Evolutionary conservation across 2,888 invertebrate species (phyloP), one percentile per base, ranked within the genome.

Genomic region (Cyclophora punctaria): DNA sequence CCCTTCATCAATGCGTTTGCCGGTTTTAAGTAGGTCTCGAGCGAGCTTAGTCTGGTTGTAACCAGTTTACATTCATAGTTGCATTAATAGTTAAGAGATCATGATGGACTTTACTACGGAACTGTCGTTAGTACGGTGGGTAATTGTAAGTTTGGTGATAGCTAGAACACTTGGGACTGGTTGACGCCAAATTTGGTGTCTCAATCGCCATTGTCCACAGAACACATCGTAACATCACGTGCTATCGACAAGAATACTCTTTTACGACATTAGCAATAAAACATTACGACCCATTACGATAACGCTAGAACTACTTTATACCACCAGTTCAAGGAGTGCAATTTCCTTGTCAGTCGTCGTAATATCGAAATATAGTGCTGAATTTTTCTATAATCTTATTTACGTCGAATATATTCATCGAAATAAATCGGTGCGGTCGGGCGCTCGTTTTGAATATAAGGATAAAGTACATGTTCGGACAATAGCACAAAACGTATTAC

Each of bases 241-340:
- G 69, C 68, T 66, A 62, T 66, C 69, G 67, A 73, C 65, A 56
- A 71, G 71, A 70, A 80, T 75, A 73, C 64, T 60, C 67, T 73
- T 81, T 82, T 80, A 83, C 72, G 78, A 80, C 59, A 51, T 57
- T 48, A 66, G 60, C 68, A 71, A 77, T 85, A 83, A 83, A 80
- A 60, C 75, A 83, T 83, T 79, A 84, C 67, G 67, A 72, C 68
- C 78, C 76, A 82, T 83, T 82, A 83, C 77, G 77, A 79, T 80
- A 79, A 75, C 73, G 72, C 69, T 76, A 73, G 71, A 77, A 72
- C 76, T 41, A 43, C 7, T n/a, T 43, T 20, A 4, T 7, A 43
- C 4, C 3, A 43, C 7, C 43, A 20, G 7, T 43, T 7, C 7
- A 20, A 7, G 4, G 4, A 43, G 67, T 58, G 58, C 51, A 52